Evolutionary conservation across 2,888 invertebrate genomes (phyloP), one percentile per base, ranked within the genome.

Genomic region (Shargacucullia verbasci): DNA sequence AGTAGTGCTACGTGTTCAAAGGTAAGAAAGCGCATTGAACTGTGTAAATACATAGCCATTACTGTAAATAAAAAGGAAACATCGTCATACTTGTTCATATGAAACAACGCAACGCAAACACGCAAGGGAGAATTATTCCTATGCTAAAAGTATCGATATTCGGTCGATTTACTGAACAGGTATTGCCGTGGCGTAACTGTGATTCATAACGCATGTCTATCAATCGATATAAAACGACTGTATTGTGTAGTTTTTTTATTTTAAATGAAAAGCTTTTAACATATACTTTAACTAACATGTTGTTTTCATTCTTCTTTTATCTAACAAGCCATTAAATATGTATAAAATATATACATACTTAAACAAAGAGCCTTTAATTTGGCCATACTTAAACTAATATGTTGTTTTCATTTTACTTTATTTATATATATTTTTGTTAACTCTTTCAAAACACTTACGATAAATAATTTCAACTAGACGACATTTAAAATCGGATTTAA

Each of bases 21-120:
- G 34, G 27, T 43, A 52, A 43, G 47, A 27, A 50, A 44, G 25
- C 38, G 46, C 37, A 59, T 63, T 52, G 47, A 59, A 61, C 35
- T 48, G 59, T 46, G 13, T 12, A 39, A 50, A 47, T 15, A 44
- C 13, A 37, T 20, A 35, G 35, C 33, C 55, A 20, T 46, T 31
- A 37, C 8, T 25, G 12, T 20, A 56, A 37, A 61, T 14, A 61
- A 65, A n/a, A 56, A 14, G 14, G 14, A 15, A 43, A 46, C 43
- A 14, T 27, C 25, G 34, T 45, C 29, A 62, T 61, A 62, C 50
- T 55, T 56, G n/a, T 15, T 33, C 35, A 25, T 44, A 34, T 15
- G 15, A 4, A 20, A 20, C 2, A 20, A 20, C 20, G 20, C 41
- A 47, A 54, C n/a, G 29, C 31, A 47, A 35, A 43, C 27, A 38